Evolutionary conservation across 2,797 vertebrate species (phyloP), one percentile per base, ranked within the genome.

Genomic region (Nyctalus aviator): DNA sequence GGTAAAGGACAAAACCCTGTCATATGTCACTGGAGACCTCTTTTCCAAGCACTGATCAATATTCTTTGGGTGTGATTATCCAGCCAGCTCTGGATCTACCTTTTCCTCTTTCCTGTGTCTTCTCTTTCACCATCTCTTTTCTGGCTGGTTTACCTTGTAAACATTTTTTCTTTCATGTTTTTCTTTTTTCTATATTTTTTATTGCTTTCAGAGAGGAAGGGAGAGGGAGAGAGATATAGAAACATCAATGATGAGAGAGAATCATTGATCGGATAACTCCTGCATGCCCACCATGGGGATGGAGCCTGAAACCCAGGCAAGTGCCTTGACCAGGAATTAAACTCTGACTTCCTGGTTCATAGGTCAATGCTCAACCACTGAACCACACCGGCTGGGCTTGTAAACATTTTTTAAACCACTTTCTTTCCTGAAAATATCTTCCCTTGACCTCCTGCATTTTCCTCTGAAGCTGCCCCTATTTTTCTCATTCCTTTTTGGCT

Each of bases 1-100:
- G 18, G 71, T 66, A 88, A 85, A 94, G 71, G 82, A 91, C 75
- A 93, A 73, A 79, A 91, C 55, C 84, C 35, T 85, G 48, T 55
- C 88, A 9, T 78, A 3, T 84, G 93, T 90, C 95, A 88, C 66
- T 37, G 37, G 90, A 95, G 85, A 95, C 84, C 44, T 72, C 50
- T 77, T 72, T 87, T 91, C 20, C 84, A 90, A 93, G 95, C 25
- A 13, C 32, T 44, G 30, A 91, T 90, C 81, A 37, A 4, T 94
- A 75, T 25, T 84, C 50, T 84, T 66, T 20, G 68, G 37, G 50
- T 75, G 9, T 23, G 5, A 32, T 85, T 68, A 77, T 76, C 78
- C 41, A 59, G 59, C 50, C 18, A 30, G 35, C 50, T 69, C 76
- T 84, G 83, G n/a, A 27, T 78, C 84, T 68, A 5, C 73, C 87